Evolutionary conservation across 2,797 vertebrate species (phyloP).

Genomic region (Scolopax bukidnonensis): DNA sequence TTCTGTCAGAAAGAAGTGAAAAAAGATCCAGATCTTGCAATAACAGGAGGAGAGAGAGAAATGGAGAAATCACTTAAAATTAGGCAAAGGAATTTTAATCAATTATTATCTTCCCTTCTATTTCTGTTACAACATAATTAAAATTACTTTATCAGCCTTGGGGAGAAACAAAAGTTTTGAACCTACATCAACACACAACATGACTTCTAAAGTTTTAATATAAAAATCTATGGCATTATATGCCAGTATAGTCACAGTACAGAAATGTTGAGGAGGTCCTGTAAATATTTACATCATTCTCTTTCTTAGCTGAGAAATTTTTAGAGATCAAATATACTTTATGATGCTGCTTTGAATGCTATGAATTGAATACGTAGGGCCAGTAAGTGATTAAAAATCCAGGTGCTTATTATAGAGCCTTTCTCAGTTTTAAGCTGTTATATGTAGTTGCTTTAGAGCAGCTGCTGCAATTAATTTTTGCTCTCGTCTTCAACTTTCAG

Average conservation of each 20-base stretch:
- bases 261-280: not conserved
- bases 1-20: not conserved
- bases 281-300: not conserved
- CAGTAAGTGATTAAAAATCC: not conserved
- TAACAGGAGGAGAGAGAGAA: not conserved
- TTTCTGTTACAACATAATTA: not conserved
- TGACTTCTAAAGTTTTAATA: not conserved
- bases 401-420: not conserved
- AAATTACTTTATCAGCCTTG: not conserved
- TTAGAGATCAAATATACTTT: not conserved
- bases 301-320: not conserved
- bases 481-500: not conserved
- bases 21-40: not conserved
- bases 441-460: not conserved
- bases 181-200: not conserved
- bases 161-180: not conserved
- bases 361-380: not conserved
- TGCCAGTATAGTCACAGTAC: not conserved
- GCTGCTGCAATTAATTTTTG: not conserved
- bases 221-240: not conserved
- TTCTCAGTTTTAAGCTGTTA: not conserved
- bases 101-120: not conserved
- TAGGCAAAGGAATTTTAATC: not conserved
- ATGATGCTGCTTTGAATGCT: not conserved
- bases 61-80: not conserved